Percentiles rank a stretch among this genome's conserved stretches.
phyloP scores from a whole-genome alignment of 2,888 invertebrate genomes.

The Hypsopygia costalis region DNA sequence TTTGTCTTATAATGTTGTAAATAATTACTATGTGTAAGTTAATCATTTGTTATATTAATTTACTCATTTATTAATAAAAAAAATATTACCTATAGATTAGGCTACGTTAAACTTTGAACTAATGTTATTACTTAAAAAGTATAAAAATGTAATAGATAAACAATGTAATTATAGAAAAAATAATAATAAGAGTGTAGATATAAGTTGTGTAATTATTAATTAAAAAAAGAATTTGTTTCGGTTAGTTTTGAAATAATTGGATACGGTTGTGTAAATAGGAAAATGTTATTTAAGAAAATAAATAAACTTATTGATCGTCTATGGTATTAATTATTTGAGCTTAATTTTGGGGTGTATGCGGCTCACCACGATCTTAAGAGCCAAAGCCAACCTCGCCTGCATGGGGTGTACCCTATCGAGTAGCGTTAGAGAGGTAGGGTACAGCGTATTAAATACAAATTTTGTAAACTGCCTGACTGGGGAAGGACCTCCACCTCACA shows the following conservation, averaged over 20 bases:
- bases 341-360: too few relatives aligned
- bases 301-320: conserved; percentile 64
- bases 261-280: conserved; percentile 61
- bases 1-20: conserved; percentile 1
- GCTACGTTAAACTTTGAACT: conserved; percentile 31
- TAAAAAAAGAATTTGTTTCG: conserved; percentile 19
- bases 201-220: conserved; percentile 24
- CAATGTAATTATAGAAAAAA: conserved; percentile 16
- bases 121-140: conserved; percentile 52
- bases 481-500: too few relatives aligned
- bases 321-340: too few relatives aligned
- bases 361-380: too few relatives aligned
- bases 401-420: too few relatives aligned
- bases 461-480: too few relatives aligned
- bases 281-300: conserved; percentile 54
- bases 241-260: conserved; percentile 31
- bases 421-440: too few relatives aligned
- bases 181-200: conserved; percentile 14
- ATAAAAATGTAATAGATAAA: conserved; percentile 31
- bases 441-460: too few relatives aligned
- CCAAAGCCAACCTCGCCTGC: too few relatives aligned
- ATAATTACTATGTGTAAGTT: conserved; percentile 8
- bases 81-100: conserved; percentile 22
- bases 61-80: conserved; percentile 30
- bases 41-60: conserved; percentile 20